Evolutionary conservation across 2,888 invertebrate species (phyloP).

Genomic region (Axea sp.): DNA sequence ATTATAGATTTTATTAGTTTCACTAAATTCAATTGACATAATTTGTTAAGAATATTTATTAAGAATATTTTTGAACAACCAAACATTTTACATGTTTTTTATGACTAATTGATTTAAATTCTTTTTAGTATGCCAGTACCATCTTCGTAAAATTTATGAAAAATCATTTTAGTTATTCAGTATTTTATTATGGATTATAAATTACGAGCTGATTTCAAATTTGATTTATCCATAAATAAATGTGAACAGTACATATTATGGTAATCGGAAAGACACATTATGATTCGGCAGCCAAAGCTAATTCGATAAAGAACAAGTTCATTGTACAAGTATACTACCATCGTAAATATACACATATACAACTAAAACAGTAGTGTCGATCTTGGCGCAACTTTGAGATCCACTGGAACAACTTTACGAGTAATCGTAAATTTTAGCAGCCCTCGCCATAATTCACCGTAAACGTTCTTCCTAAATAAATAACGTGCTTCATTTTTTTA

Average conservation of each 20-base stretch:
- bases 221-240: background rate
- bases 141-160: too few species aligned
- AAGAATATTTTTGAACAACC: too few species aligned
- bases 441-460: constrained; percentile 6
- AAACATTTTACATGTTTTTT: background rate
- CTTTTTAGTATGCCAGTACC: too few species aligned
- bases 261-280: too few species aligned
- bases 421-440: constrained; percentile 12
- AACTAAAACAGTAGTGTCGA: constrained; percentile 7
- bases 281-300: constrained; percentile 51
- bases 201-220: constrained; percentile 21
- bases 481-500: constrained; percentile 9
- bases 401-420: constrained; percentile 9
- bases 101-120: background rate
- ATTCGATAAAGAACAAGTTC: constrained; percentile 31
- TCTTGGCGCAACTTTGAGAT: background rate
- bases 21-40: constrained; percentile 3
- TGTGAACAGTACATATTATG: too few species aligned
- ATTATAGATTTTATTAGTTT: constrained; percentile 17
- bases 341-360: constrained; percentile 15
- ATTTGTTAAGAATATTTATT: background rate
- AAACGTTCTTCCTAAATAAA: constrained; percentile 11
- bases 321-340: constrained; percentile 43
- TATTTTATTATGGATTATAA: too few species aligned
- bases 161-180: too few species aligned